Conservation (phyloP, 2,797 vertebrate species). For the Sebastes trivittatus region DNA sequence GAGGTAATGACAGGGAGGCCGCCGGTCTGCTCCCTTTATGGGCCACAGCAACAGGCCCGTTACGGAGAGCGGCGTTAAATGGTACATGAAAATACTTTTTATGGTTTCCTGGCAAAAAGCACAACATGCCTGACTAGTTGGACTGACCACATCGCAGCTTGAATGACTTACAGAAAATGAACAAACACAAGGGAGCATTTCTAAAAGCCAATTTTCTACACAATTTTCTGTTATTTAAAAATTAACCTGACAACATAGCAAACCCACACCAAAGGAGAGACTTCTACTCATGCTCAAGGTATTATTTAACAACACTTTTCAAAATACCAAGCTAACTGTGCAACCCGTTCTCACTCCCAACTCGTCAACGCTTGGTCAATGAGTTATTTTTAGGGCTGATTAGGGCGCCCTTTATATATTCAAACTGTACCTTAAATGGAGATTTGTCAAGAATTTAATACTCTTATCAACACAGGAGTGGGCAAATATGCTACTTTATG, state of each 20-base stretch:
- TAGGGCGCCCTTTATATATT: too few species aligned
- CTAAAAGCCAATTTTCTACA: not conserved
- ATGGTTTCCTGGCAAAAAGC: slow-evolving; percentile 38
- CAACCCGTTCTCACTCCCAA: too few species aligned
- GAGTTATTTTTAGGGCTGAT: too few species aligned
- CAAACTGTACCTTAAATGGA: too few species aligned
- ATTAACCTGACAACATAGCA: not conserved
- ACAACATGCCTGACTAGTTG: slow-evolving; percentile 26
- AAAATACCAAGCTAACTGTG: not conserved
- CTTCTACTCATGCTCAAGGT: not conserved
- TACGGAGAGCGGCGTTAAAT: slow-evolving; percentile 28
- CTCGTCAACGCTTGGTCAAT: too few species aligned
- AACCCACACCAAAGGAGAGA: not conserved
- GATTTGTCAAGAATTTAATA: too few species aligned
- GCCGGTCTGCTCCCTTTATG: slow-evolving; percentile 21
- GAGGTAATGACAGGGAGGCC: slow-evolving; percentile 56
- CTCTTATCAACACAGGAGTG: too few species aligned
- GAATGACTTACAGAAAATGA: not conserved
- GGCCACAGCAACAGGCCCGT: slow-evolving; percentile 10
- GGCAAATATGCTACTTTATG: too few species aligned
- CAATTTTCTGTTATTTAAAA: not conserved
- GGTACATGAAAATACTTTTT: slow-evolving; percentile 40
- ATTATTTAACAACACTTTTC: not conserved
- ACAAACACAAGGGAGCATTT: not conserved
- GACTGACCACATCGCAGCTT: not conserved